These are phyloP conservation scores for Eospalax fontanierii DNA, from an alignment of 2,797 vertebrate genomes.

Conservation along the genomic window DNA sequence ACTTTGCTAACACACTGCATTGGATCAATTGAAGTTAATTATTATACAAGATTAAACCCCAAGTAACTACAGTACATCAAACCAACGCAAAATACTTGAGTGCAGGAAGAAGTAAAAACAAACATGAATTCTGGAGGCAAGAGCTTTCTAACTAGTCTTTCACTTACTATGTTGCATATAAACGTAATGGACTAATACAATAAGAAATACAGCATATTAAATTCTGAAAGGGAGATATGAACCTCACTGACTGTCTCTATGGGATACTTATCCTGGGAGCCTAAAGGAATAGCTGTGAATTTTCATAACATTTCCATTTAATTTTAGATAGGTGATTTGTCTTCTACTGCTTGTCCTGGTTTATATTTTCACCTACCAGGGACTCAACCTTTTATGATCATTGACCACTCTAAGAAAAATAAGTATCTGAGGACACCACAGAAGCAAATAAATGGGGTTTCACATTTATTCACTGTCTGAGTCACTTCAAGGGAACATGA, in stretches of 20 bases:
- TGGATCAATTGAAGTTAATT: constrained; percentile 89
- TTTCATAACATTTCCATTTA: constrained; percentile 72
- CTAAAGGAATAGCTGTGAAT: constrained; percentile 69
- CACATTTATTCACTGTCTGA: constrained; percentile 73
- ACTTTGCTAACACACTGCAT: constrained; percentile 88
- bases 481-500: constrained; percentile 38
- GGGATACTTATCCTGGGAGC: constrained; percentile 62
- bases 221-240: constrained; percentile 70
- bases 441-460: constrained; percentile 74
- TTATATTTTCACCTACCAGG: constrained; percentile 69
- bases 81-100: constrained; percentile 83
- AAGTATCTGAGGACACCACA: constrained; percentile 68
- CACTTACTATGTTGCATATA: constrained; percentile 53
- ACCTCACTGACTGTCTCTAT: constrained; percentile 67
- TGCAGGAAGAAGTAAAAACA: constrained; percentile 73
- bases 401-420: constrained; percentile 78
- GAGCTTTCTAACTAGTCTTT: constrained; percentile 65
- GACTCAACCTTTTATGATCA: constrained; percentile 75
- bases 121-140: constrained; percentile 72
- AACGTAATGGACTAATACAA: constrained; percentile 68
- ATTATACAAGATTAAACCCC: constrained; percentile 88
- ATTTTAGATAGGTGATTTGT: constrained; percentile 72
- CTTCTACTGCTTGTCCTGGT: constrained; percentile 70
- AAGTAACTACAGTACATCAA: constrained; percentile 88
- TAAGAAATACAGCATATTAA: constrained; percentile 69